Base-by-base conservation (phyloP, 2,888 invertebrate genomes). In the Synanthedon vespiformis region DNA sequence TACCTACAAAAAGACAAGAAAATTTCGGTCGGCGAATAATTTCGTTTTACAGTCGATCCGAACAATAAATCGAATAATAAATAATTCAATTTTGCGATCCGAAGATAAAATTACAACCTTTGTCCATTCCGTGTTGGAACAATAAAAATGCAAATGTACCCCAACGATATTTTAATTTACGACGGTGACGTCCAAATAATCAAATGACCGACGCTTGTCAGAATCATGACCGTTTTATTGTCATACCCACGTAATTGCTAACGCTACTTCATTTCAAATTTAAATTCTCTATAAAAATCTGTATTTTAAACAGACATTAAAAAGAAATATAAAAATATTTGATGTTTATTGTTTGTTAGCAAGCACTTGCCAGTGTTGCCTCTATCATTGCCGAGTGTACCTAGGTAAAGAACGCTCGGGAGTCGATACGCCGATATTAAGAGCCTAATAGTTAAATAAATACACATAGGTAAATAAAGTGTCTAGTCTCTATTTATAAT, bases 81-180 rank as follows among this genome's bases (percentile, higher is more conserved):
- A 83, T 82, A 84, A 86, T 84, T 81, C 80, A 85, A 84, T 83
- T 83, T 83, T 70, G 77, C 76, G 70, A 68, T 68, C 69, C 67
- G 61, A 58, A 72, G 74, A 76, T 84, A 79, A 84, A 78, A 80
- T 81, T 77, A 80, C 77, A 70, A 73, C 63, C 72, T 75, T 75
- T 71, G 72, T 73, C 76, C 79, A 73, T 73, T 74, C 71, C 65
- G 66, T 67, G 64, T 68, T 72, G 77, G 68, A 82, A 84, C 83
- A 82, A 81, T 86, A 86, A 84, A 85, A 80, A 86, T 86, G 85
- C 77, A 81, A 86, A 86, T 86, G 68, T 69, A 59, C 58, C 52
- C 65, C 75, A 79, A 80, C 75, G 71, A 80, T 68, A 72, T 65
- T 68, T 70, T 85, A 78, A 85, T 80, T 84, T 85, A 85, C 74